Percentiles rank a stretch among this genome's conserved stretches.
Conservation (phyloP, 2,888 invertebrate species). For the Labia minor region DNA sequence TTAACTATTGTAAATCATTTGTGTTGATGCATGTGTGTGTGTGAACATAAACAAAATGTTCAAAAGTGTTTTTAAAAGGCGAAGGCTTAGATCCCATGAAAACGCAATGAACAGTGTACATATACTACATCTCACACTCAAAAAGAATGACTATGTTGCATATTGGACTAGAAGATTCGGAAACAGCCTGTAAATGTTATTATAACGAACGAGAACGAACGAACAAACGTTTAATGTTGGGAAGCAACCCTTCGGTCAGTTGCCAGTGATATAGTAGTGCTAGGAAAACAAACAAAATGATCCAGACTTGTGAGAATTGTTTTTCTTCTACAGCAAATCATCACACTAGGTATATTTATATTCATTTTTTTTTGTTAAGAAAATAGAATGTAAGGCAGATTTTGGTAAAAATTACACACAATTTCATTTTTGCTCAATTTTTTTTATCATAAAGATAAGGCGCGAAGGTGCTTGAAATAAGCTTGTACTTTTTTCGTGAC, state of each 20-base stretch:
- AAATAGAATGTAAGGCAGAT: conserved; percentile 59
- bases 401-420: conserved; percentile 50
- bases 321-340: conserved; percentile 27
- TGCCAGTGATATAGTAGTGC: conserved; percentile 25
- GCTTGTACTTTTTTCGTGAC: conserved; percentile 51
- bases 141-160: conserved; percentile 34
- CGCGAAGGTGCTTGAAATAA: conserved; percentile 62
- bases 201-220: conserved; percentile 25
- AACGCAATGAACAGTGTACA: conserved; percentile 39
- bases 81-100: conserved; percentile 16
- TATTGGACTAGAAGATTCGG: conserved; percentile 28
- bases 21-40: neutral
- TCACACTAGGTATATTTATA: conserved; percentile 25
- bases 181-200: conserved; percentile 26
- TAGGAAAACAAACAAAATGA: conserved; percentile 22
- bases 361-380: conserved; percentile 35
- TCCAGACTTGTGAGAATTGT: conserved; percentile 26
- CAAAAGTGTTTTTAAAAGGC: conserved; percentile 15
- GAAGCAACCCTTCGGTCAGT: conserved; percentile 26
- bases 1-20: neutral
- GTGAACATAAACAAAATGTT: neutral
- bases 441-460: conserved; percentile 52
- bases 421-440: conserved; percentile 35
- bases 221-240: conserved; percentile 26
- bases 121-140: conserved; percentile 46